Base-by-base conservation (phyloP, 2,888 invertebrate genomes). In the Cephus nigrinus region DNA sequence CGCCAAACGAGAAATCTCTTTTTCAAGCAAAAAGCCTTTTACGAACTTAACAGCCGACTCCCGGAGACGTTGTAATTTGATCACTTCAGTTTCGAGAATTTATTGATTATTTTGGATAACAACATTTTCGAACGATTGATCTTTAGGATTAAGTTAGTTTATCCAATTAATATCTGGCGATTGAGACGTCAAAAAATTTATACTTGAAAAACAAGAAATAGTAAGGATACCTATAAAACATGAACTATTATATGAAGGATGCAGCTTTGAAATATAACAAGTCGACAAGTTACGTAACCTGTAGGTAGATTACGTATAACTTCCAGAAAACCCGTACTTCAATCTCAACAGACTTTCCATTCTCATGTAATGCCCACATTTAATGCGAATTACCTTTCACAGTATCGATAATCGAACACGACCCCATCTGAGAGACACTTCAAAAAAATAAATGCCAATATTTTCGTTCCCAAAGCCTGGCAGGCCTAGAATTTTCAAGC, bases 401-500 rank as follows among this genome's bases (percentile, higher is more conserved):
- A 55, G 55, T 55, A 55, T 23, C 55, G 55, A 55, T 2, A 23
- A 55, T 55, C 0, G 23, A 23, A 55, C 9, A 23, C 55, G 55
- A 55, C 23, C 23, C 55, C 23, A 1, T 55, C 23, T 2, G 55
- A 23, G 23, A 55, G 23, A 55, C 2, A 23, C 55, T 55, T 55
- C 23, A 5, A 23, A 23, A 15, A 55, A 23, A 23, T 23, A 55
- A 55, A 55, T 9, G 55, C 55, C 55, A 55, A 55, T 55, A 55
- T 55, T 55, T 55, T 55, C 55, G 23, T 55, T 55, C 9, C 23
- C 23, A 9, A 55, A 55, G 9, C 55, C 55, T 23, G 55, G 23
- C 23, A 23, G 55, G 23, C 55, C 55, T 55, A 55, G 86, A 87
- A 86, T 87, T 87, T 86, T 88, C 86, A 87, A 87, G 88, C 86